phyloP scores from a whole-genome alignment of 2,113 vertebrate species.

The Podilymbus podiceps region DNA sequence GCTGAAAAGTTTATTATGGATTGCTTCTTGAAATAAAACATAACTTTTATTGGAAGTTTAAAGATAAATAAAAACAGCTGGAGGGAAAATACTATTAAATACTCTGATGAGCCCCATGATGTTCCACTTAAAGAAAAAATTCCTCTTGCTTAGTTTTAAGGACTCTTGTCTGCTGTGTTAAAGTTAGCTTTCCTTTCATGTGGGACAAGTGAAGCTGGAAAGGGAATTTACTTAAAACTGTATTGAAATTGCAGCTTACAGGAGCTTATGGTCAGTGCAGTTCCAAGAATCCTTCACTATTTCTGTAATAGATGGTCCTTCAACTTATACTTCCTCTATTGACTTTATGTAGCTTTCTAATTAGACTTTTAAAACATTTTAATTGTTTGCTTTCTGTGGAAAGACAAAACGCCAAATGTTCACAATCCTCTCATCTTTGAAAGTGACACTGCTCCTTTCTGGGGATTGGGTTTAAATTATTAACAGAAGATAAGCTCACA shows the following conservation, averaged over 20 bases:
- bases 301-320: slow-evolving; percentile 55
- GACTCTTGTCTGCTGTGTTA: slow-evolving; percentile 43
- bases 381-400: slow-evolving; percentile 53
- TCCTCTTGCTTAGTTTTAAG: slow-evolving; percentile 65
- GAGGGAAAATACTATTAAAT: slow-evolving; percentile 65
- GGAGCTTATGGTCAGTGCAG: slow-evolving; percentile 57
- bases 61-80: slow-evolving; percentile 88
- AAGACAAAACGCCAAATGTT: slow-evolving; percentile 29
- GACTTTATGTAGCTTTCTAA: slow-evolving; percentile 63
- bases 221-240: slow-evolving; percentile 72
- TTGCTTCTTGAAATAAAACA: slow-evolving; percentile 83
- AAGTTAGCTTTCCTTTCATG: slow-evolving; percentile 74
- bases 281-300: slow-evolving; percentile 63
- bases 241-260: slow-evolving; percentile 69
- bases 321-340: slow-evolving; percentile 60
- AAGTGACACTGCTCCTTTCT: background rate
- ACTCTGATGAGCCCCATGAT: slow-evolving; percentile 67
- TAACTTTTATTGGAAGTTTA: slow-evolving; percentile 77
- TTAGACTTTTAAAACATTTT: slow-evolving; percentile 59
- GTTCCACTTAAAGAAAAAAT: slow-evolving; percentile 74
- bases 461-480: slow-evolving; percentile 26
- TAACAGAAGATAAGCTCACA: slow-evolving; percentile 40
- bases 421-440: slow-evolving; percentile 8
- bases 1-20: slow-evolving; percentile 85
- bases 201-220: slow-evolving; percentile 73